Base-by-base conservation (phyloP, 2,797 vertebrate genomes). In the Typhlichthys eigenmanni region DNA sequence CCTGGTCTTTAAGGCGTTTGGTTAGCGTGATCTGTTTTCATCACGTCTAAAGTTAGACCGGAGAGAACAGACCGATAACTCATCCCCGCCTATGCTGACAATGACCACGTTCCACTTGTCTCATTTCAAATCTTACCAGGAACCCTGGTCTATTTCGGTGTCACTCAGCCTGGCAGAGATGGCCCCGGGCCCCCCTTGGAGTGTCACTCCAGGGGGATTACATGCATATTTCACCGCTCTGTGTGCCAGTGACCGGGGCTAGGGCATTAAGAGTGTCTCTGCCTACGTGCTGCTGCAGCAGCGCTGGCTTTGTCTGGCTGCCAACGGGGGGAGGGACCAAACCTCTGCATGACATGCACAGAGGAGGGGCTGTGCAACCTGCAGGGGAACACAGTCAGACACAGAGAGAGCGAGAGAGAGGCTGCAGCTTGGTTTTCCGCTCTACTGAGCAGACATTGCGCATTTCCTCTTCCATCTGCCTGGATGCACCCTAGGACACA, bases 271-370 rank as follows among this genome's bases (percentile, higher is more conserved):
- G 86, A 86, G 87, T 87, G 84, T 87, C 82, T 84, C 83, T 88
- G 85, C 81, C 90, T 90, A 92, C 88, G 85, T 92, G 91, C 89
- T 80, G 82, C 89, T 80, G 91, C 88, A 87, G 94, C 93, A 93
- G 94, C 92, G 65, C 86, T 89, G 86, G 93, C 89, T 94, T 92
- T 96, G 95, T 96, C 94, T 91, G 74, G 74, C 89, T 94, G 94
- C 95, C 94, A 95, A 79, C 85, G 78, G 82, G 86, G 88, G 94
- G 94, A 87, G 71, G 84, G 92, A 91, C 94, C 74, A 77, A 83
- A 79, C 58, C 79, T 34, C 80, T 55, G 73, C 81, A 87, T 84
- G 85, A 83, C 87, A 78, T 69, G 52, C 12, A 19, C 57, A 53
- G 87, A 68, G 88, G 91, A 82, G 90, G 89, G 83, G 90, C 82